These are phyloP conservation scores for Xylota segnis DNA, from an alignment of 2,888 invertebrate genomes.

Conservation along the genomic window DNA sequence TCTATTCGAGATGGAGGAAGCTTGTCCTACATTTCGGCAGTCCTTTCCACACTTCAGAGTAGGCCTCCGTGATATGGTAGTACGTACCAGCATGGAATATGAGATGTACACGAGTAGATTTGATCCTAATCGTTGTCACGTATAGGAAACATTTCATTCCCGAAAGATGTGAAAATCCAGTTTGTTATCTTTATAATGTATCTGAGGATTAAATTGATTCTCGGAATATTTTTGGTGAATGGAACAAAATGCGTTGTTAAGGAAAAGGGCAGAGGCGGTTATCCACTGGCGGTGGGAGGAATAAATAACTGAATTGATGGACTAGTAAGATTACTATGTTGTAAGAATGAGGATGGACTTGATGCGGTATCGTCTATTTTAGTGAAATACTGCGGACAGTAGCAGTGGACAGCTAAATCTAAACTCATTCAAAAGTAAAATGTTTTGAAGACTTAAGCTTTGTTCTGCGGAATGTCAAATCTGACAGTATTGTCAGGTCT, in stretches of 20 bases:
- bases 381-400: no score
- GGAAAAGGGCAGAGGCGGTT: not conserved
- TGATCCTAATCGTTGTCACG: conserved; percentile 69
- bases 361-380: not conserved
- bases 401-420: no score
- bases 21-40: conserved; percentile 33
- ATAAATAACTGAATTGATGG: conserved; percentile 16
- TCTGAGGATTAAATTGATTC: conserved; percentile 62
- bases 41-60: conserved; percentile 28
- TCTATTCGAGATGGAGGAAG: not conserved
- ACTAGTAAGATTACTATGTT: not conserved
- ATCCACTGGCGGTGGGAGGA: not conserved
- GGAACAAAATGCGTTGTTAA: conserved; percentile 2
- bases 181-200: conserved; percentile 49
- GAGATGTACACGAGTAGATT: conserved; percentile 47
- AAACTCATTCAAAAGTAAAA: no score
- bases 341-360: not conserved
- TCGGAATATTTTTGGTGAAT: conserved; percentile 8
- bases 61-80: not conserved
- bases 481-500: no score
- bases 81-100: conserved; percentile 19
- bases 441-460: no score
- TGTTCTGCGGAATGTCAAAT: no score
- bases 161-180: conserved; percentile 66
- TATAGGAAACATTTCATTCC: conserved; percentile 61